A percentile compares a stretch with the other conserved stretches of the same genome.
These are phyloP conservation scores for Bubo scandiacus DNA, from an alignment of 2,113 vertebrate species.

Conservation along the genomic window DNA sequence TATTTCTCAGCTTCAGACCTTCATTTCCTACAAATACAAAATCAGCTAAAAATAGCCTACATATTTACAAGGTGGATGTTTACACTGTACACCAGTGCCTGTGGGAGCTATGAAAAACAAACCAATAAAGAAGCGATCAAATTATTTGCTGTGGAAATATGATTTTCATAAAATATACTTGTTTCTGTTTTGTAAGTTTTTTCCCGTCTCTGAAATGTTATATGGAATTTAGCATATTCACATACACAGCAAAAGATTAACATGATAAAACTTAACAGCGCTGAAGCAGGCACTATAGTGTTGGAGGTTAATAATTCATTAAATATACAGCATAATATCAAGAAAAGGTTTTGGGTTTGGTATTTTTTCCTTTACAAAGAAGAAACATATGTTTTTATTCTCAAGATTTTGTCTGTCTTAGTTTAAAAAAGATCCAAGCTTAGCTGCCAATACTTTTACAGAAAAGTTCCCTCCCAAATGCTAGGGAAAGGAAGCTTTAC, in stretches of 20 bases:
- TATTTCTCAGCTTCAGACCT: neutral
- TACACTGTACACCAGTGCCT: neutral
- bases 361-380: neutral
- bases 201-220: constrained; percentile 5
- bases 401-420: neutral
- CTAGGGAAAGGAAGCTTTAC: neutral
- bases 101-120: constrained; percentile 44
- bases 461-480: neutral
- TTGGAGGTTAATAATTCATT: constrained; percentile 49
- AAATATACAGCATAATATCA: neutral
- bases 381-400: neutral
- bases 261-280: constrained; percentile 27
- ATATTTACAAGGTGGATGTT: constrained; percentile 10
- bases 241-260: constrained; percentile 40
- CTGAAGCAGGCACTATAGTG: neutral
- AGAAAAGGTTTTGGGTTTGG: neutral
- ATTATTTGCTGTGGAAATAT: constrained; percentile 53
- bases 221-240: constrained; percentile 52
- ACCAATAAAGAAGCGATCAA: constrained; percentile 38
- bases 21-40: neutral
- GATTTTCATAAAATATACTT: constrained; percentile 55
- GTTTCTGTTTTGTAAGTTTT: neutral
- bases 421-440: neutral
- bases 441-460: neutral
- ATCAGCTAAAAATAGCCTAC: neutral